Percentiles rank a stretch among this genome's conserved stretches.
Evolutionary conservation across 2,797 vertebrate genomes (phyloP).

Genomic region (Epinephelus coioides): DNA sequence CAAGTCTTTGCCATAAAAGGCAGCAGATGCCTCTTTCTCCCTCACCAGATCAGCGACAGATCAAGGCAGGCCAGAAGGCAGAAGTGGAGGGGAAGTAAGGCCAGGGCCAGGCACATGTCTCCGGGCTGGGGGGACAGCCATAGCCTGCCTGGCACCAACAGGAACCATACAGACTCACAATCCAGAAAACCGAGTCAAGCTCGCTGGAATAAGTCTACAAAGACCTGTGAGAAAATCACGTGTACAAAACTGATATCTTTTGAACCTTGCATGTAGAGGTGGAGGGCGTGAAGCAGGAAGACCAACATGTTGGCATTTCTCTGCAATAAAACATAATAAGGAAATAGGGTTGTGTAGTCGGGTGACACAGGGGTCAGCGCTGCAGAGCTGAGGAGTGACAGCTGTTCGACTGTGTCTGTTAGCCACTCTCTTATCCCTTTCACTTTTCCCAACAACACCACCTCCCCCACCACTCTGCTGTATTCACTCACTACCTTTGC

Average conservation of each 20-base stretch:
- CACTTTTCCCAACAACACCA: constrained; percentile 61
- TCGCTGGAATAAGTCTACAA: background rate
- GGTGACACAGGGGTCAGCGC: constrained; percentile 66
- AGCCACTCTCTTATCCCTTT: constrained; percentile 58
- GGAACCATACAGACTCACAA: constrained; percentile 11
- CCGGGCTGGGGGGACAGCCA: constrained; percentile 8
- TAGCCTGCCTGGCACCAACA: constrained; percentile 66
- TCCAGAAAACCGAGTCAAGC: constrained; percentile 4
- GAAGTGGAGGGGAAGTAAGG: constrained; percentile 55
- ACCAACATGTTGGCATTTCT: constrained; percentile 34
- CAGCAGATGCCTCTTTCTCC: constrained; percentile 73
- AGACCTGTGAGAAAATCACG: constrained; percentile 6
- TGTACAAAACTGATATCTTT: background rate
- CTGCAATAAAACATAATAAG: constrained; percentile 51
- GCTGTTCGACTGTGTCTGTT: constrained; percentile 67
- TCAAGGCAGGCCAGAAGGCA: constrained; percentile 65
- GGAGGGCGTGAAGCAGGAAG: constrained; percentile 24
- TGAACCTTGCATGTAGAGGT: background rate
- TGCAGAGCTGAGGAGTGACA: constrained; percentile 62
- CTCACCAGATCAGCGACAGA: constrained; percentile 66
- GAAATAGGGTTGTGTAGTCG: constrained; percentile 49
- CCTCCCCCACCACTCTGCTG: constrained; percentile 31
- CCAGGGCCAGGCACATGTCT: constrained; percentile 48
- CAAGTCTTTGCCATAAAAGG: constrained; percentile 87
- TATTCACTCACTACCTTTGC: constrained; percentile 54